Base-by-base conservation (phyloP, 2,888 invertebrate genomes). In the Thumatha senex region DNA sequence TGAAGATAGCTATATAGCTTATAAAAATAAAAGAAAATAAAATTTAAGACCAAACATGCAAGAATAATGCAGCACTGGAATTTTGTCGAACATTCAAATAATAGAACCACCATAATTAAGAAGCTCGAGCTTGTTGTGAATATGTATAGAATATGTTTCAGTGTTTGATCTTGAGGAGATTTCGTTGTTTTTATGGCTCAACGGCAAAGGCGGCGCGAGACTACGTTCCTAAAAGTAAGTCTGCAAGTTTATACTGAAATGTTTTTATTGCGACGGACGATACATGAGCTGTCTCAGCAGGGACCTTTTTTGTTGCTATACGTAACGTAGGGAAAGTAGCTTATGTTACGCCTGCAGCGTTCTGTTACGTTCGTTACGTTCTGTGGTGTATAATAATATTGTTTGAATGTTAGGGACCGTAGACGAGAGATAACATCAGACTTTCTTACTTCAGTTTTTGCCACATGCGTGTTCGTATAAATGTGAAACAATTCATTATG, bases 221-320 rank as follows among this genome's bases (percentile, higher is more conserved):
- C 47, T 52, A 30, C 44, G 44, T 54, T 54, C 51, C 54, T 60
- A 50, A 54, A 63, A 61, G 67, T 50, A 59, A 60, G 63, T 70
- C 58, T 63, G 61, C 67, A 58, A 60, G 64, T 74, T 60, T 67
- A 72, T 70, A 71, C 61, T 30, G 47, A 54, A 58, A 60, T 63
- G 67, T 67, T 71, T 78, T 78, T 80, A 63, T 67, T 68, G 58
- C 56, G 49, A 53, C 18, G 45, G 55, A 59, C 71, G 68, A 67
- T 65, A 71, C 67, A 61, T 45, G 57, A 59, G 54, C 66, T 68
- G 63, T 68, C 70, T 43, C 30, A 35, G 54, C 56, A 51, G 29
- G 47, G 53, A 38, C 44, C 50, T 53, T 63, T 68, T 70, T 69
- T 67, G 58, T 58, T 41, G 38, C n/a, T 43, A 29, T 40, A 44